These are phyloP conservation scores for Chlorodrepanis virens DNA, from an alignment of 2,113 vertebrate species.

Conservation along the genomic window DNA sequence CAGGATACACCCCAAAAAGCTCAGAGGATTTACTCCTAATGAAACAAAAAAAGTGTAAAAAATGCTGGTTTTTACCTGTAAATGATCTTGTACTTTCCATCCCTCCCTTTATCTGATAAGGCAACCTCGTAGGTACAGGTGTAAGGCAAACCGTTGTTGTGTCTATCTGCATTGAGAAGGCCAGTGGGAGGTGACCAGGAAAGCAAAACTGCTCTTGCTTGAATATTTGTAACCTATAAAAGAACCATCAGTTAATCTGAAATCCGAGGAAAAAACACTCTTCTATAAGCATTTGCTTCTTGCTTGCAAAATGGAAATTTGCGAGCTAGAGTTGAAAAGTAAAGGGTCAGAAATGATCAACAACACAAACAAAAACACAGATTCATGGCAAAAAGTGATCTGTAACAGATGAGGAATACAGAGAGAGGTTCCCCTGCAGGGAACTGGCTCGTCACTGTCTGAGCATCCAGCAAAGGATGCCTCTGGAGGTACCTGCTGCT, in stretches of 20 bases:
- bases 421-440: background rate
- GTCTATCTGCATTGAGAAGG: constrained; percentile 82
- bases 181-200: constrained; percentile 87
- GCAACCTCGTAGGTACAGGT: constrained; percentile 92
- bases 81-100: constrained; percentile 92
- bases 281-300: background rate
- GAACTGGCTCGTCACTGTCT: background rate
- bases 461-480: background rate
- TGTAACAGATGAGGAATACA: background rate
- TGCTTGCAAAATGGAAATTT: background rate
- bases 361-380: background rate
- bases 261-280: background rate
- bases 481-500: background rate
- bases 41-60: background rate
- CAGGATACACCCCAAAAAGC: background rate
- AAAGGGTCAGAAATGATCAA: background rate
- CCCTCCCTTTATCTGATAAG: constrained; percentile 93
- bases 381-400: background rate
- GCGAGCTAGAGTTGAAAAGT: background rate
- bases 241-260: background rate
- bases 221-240: constrained; percentile 87
- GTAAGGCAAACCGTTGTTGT: constrained; percentile 84
- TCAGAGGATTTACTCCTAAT: background rate
- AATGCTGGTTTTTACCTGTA: constrained; percentile 81
- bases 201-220: constrained; percentile 85